Evolutionary conservation across 2,797 vertebrate genomes (phyloP).

Genomic region (Sphenodon punctatus): DNA sequence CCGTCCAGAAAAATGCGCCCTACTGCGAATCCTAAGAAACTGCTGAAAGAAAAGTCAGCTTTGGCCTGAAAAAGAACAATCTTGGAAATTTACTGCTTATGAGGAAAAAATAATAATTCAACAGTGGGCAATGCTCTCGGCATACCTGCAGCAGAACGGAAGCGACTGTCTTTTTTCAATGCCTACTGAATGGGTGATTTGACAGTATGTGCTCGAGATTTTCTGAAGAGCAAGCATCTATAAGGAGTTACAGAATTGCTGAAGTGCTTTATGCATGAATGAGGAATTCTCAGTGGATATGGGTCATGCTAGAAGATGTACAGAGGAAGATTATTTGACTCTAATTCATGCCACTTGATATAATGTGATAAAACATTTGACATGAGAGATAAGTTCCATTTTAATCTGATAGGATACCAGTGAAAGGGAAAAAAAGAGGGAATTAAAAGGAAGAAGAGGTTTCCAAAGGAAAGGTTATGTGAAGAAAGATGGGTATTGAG

Average conservation of each 20-base stretch:
- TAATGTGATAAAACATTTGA: conserved; percentile 99
- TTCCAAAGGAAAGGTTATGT: conserved; percentile 72
- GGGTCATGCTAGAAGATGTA: conserved; percentile 99
- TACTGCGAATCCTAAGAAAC: conserved; percentile 68
- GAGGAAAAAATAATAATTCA: conserved; percentile 73
- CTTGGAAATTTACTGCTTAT: conserved; percentile 69
- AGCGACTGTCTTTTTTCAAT: conserved; percentile 73
- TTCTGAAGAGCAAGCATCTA: conserved; percentile 67
- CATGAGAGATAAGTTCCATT: conserved; percentile 99
- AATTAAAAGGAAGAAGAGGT: conserved; percentile 66
- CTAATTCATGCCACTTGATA: conserved; percentile 99
- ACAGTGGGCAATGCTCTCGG: conserved; percentile 58
- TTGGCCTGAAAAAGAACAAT: conserved; percentile 83
- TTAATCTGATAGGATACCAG: conserved; percentile 74
- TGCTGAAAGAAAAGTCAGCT: conserved; percentile 75
- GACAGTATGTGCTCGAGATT: conserved; percentile 75
- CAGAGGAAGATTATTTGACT: conserved; percentile 99
- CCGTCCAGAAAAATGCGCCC: conserved; percentile 1
- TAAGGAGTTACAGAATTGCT: conserved; percentile 67
- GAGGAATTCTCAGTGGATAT: conserved; percentile 93
- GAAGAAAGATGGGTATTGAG: conserved; percentile 42
- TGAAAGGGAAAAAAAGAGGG: conserved; percentile 69
- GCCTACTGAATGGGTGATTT: conserved; percentile 77
- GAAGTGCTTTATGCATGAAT: conserved; percentile 88
- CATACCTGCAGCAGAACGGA: conserved; percentile 59